Percentiles rank a stretch among this genome's conserved stretches.
Evolutionary conservation across 2,888 invertebrate genomes (phyloP).

Genomic region (Philaethria dido): DNA sequence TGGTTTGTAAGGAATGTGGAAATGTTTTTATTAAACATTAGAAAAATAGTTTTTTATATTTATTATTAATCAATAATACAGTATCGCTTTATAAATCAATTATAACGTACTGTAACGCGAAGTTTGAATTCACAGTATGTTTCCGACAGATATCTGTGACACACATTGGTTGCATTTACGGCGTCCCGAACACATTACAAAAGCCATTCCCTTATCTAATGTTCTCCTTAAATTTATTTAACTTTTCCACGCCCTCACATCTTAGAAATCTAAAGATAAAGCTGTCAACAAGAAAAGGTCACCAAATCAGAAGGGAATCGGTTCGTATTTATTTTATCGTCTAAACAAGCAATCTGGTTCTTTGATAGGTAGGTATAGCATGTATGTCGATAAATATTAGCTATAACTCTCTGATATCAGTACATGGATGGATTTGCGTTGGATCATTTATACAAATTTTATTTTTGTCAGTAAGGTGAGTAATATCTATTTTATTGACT

Average conservation of each 20-base stretch:
- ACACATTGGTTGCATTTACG: slow-evolving; percentile 81
- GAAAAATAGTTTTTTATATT: not conserved
- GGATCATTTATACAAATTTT: not conserved
- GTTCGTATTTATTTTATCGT: slow-evolving; percentile 29
- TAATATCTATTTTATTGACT: too few relatives aligned
- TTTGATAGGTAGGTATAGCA: slow-evolving; percentile 15
- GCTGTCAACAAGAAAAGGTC: slow-evolving; percentile 78
- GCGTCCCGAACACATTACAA: slow-evolving; percentile 82
- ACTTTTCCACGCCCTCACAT: slow-evolving; percentile 79
- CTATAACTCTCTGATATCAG: not conserved
- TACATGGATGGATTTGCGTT: not conserved
- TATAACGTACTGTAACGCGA: slow-evolving; percentile 32
- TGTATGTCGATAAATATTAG: slow-evolving; percentile 18
- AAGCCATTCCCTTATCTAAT: slow-evolving; percentile 82
- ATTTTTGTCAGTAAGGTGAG: too few relatives aligned
- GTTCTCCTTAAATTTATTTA: slow-evolving; percentile 80
- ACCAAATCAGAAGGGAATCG: slow-evolving; percentile 50
- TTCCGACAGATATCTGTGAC: slow-evolving; percentile 71
- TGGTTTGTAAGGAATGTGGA: not conserved
- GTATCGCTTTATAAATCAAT: not conserved
- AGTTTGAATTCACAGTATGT: slow-evolving; percentile 52
- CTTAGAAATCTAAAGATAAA: slow-evolving; percentile 78
- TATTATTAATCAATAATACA: not conserved
- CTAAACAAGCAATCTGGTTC: slow-evolving; percentile 25
- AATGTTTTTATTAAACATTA: not conserved